Base-by-base conservation (phyloP, 2,113 vertebrate genomes). In the Zosterops borbonicus region DNA sequence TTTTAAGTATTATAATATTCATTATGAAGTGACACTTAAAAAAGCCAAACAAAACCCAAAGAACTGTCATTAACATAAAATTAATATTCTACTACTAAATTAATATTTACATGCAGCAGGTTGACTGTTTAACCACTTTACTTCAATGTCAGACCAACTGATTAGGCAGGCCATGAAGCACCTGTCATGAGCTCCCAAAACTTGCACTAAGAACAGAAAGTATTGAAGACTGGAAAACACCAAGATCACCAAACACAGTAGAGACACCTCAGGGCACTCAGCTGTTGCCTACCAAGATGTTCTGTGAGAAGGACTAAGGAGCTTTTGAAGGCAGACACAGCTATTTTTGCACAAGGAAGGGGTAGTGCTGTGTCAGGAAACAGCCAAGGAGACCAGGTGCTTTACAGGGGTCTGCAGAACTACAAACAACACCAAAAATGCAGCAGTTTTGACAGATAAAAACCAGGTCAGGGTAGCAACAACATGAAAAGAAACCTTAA, bases 381-480 rank as follows among this genome's bases (percentile, higher is more conserved):
- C 0, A 3, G 15, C 16, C 41, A 70, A 11, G 0, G 1, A 64
- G 59, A 50, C 9, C 20, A 31, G 12, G 23, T 31, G 37, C 52
- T 90, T 42, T 31, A 1, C 0, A 31, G 25, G 13, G 23, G 10
- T 41, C 41, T 65, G 41, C 33, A 58, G 21, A 53, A 27, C 17
- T 18, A 73, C 44, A n/a, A 83, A 11, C 60, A 53, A 3, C 41
- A 76, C 8, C 50, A 83, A 70, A 79, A 79, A 55, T 3, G 8
- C 14, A 50, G 18, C 0, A 73, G 13, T 11, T 83, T 7, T 20
- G 39, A 20, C 8, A 49, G 28, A 28, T 11, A 9, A 69, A 63
- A 64, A 55, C 4, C 41, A 73, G 3, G 4, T 37, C 65, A 78
- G 24, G 6, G 9, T 7, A 76, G 25, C 12, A 71, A 59, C 9